A percentile compares a stretch with the other conserved stretches of the same genome.
Conservation (phyloP, 2,113 vertebrate species). For the Trichechus manatus region DNA sequence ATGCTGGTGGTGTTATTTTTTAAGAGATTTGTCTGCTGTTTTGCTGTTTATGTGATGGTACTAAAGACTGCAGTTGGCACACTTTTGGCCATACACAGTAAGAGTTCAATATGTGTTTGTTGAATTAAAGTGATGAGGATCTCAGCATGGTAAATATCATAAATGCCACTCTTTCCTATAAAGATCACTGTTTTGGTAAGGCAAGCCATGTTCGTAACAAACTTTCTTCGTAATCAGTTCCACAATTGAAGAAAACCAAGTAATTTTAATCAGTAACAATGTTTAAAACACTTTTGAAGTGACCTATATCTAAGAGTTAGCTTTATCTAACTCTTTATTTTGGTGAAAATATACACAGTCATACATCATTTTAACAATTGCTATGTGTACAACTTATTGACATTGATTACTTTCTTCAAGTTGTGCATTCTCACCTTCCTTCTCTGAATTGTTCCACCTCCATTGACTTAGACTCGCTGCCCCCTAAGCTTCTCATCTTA, state of each 20-base stretch:
- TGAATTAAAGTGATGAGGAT: not conserved
- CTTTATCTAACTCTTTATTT: not conserved
- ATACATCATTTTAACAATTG: not conserved
- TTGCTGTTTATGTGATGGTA: constrained; percentile 27
- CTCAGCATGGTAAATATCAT: not conserved
- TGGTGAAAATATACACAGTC: too few species aligned
- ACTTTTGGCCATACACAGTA: not conserved
- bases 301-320: not conserved
- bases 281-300: not conserved
- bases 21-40: not conserved
- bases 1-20: not conserved
- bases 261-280: constrained; percentile 11
- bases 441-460: too few species aligned
- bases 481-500: not conserved
- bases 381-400: not conserved
- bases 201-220: not conserved
- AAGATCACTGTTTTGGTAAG: not conserved
- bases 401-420: not conserved
- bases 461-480: not conserved
- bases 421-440: not conserved
- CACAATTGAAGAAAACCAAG: not conserved
- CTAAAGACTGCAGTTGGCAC: not conserved
- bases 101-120: not conserved
- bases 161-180: not conserved
- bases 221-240: not conserved